Evolutionary conservation across 37 sponge, comb jelly and placozoan species (phyloP).

Genomic region (Aplysina aerophoba): DNA sequence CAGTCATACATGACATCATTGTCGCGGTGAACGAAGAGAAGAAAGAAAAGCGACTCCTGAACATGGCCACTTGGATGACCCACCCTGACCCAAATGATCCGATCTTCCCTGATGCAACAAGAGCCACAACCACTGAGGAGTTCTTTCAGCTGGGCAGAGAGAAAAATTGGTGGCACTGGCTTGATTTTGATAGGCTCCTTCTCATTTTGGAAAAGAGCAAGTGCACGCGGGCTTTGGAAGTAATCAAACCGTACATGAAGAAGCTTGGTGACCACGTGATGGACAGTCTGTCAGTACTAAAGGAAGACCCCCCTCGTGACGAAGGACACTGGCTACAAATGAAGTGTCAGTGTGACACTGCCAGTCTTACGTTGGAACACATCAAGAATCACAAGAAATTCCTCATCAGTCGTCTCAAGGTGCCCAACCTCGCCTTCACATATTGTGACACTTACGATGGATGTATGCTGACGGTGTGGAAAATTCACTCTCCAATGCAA

Average conservation of each 20-base stretch:
- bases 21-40: too few relatives aligned
- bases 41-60: background rate
- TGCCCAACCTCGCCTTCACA: background rate
- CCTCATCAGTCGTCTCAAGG: background rate
- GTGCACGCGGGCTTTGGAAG: background rate
- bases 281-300: background rate
- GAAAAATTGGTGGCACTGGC: constrained; percentile 30
- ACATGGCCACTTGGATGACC: background rate
- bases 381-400: constrained; percentile 13
- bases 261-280: background rate
- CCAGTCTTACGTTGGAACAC: background rate
- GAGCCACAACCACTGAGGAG: background rate
- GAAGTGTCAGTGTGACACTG: constrained; percentile 10
- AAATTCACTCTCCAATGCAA: constrained; percentile 2
- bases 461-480: constrained; percentile 12
- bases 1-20: too few relatives aligned
- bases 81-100: background rate
- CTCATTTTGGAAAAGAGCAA: background rate
- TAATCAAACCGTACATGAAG: background rate
- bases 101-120: constrained; percentile 10
- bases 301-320: background rate
- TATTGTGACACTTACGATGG: background rate
- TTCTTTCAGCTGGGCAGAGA: constrained; percentile 7
- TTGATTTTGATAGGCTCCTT: background rate
- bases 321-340: background rate